These are phyloP conservation scores for Elgonia sp. DNA, from an alignment of 2,888 invertebrate species.

Conservation along the genomic window DNA sequence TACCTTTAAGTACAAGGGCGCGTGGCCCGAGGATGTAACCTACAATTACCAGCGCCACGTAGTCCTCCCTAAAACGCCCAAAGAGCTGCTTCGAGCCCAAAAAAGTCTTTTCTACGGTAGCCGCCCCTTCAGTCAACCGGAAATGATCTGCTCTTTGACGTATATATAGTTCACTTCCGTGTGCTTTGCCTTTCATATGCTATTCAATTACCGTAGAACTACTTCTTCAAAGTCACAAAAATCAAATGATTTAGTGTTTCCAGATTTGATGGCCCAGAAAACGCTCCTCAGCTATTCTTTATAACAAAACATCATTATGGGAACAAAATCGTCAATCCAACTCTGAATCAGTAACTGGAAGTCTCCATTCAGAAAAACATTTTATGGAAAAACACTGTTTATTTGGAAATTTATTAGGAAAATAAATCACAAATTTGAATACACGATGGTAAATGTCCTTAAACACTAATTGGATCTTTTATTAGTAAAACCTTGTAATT, in stretches of 20 bases:
- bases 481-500: no score
- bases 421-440: no score
- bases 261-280: slow-evolving; percentile 57
- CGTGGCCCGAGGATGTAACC: slow-evolving; percentile 78
- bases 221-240: slow-evolving; percentile 63
- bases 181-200: slow-evolving; percentile 39
- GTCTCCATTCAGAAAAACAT: no score
- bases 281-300: slow-evolving; percentile 2
- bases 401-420: no score
- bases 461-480: no score
- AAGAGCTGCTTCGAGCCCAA: slow-evolving; percentile 68
- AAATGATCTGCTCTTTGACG: slow-evolving; percentile 70
- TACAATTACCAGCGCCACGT: slow-evolving; percentile 79
- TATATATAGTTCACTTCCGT: slow-evolving; percentile 66
- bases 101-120: slow-evolving; percentile 73
- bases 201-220: slow-evolving; percentile 61
- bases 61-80: slow-evolving; percentile 75
- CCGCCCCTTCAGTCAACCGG: slow-evolving; percentile 75
- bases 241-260: slow-evolving; percentile 61
- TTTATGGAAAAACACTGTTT: no score
- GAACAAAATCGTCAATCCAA: not conserved
- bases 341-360: no score
- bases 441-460: no score
- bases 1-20: slow-evolving; percentile 78
- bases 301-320: slow-evolving; percentile 13